Evolutionary conservation across 2,113 vertebrate species (phyloP).

Genomic region (Tamias sibiricus): DNA sequence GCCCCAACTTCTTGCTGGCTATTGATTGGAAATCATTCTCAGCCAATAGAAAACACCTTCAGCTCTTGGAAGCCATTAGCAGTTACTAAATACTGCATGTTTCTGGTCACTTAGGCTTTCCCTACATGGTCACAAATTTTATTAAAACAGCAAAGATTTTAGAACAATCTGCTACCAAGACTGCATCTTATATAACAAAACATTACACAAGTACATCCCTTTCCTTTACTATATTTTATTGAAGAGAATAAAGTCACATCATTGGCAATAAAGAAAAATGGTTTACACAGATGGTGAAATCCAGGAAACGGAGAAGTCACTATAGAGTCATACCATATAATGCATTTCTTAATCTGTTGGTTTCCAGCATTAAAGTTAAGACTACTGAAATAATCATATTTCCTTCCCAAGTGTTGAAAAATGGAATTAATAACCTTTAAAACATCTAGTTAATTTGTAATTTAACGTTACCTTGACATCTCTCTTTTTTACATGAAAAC

Average conservation of each 20-base stretch:
- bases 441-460: not conserved
- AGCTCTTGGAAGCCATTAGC: not conserved
- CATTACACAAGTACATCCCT: accelerated
- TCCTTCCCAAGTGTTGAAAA: not conserved
- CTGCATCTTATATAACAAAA: accelerated
- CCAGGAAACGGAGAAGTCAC: not conserved
- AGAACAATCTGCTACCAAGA: not conserved
- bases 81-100: not conserved
- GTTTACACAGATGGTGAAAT: too few relatives aligned
- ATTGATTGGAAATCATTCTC: not conserved
- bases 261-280: accelerated
- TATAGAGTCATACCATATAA: not conserved
- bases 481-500: not conserved
- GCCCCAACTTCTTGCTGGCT: not conserved
- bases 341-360: not conserved
- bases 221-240: accelerated
- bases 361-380: not conserved
- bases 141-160: not conserved
- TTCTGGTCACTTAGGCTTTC: not conserved
- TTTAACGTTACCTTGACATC: not conserved
- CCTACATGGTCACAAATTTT: accelerated
- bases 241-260: not conserved
- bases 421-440: not conserved
- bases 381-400: not conserved
- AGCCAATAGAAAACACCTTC: too few relatives aligned